phyloP scores from a whole-genome alignment of 2,888 invertebrate genomes.

The Ichneumoninae sp. region DNA sequence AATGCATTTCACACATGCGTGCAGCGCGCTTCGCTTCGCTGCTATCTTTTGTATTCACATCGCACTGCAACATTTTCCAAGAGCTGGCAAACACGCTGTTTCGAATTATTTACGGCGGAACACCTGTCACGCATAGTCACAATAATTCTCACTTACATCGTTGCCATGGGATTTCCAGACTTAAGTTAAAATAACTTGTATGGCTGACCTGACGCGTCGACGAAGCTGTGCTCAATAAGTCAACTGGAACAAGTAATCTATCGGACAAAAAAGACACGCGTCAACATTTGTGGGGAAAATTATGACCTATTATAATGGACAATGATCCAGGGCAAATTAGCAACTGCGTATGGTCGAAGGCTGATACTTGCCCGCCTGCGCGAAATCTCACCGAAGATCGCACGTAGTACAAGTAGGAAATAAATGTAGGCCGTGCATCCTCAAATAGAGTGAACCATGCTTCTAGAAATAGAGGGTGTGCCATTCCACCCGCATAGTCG shows the following conservation, averaged over 20 bases:
- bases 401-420: constrained; percentile 15
- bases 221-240: not conserved
- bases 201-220: not conserved
- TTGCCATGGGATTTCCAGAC: constrained; percentile 7
- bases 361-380: not conserved
- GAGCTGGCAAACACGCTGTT: constrained; percentile 3
- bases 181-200: not conserved
- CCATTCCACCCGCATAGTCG: constrained; percentile 16
- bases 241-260: not conserved
- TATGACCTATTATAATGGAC: not conserved
- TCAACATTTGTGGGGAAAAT: not conserved
- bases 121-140: constrained; percentile 4
- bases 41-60: not conserved
- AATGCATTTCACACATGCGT: not conserved
- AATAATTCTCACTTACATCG: not conserved
- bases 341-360: not conserved
- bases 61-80: not conserved
- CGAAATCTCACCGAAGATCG: not conserved
- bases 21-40: not conserved
- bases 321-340: not conserved
- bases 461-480: constrained; percentile 17
- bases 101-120: constrained; percentile 1
- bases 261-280: not conserved
- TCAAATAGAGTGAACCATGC: constrained; percentile 26
- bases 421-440: constrained; percentile 36